phyloP scores from a whole-genome alignment of 2,888 invertebrate species.

The Mythimna lalbum region DNA sequence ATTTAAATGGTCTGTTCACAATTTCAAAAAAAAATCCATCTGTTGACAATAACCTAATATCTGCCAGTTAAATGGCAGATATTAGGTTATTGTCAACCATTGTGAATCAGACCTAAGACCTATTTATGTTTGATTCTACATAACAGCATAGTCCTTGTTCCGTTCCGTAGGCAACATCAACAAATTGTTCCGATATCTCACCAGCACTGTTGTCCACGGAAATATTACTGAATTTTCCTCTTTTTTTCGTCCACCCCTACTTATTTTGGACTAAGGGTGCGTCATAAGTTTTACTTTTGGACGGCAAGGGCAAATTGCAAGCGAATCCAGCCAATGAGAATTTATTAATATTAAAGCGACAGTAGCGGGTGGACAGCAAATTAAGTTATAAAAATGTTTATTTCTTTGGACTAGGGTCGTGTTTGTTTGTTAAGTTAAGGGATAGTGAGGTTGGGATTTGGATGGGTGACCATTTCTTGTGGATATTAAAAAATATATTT shows the following conservation, averaged over 20 bases:
- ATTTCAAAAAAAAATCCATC: background rate
- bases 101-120: background rate
- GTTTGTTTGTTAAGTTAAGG: conserved; percentile 16
- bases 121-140: background rate
- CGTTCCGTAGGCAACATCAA: conserved; percentile 2
- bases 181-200: conserved; percentile 34
- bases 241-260: conserved; percentile 69
- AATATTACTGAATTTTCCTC: conserved; percentile 59
- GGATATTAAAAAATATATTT: background rate
- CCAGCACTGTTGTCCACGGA: conserved; percentile 40
- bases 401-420: conserved; percentile 53
- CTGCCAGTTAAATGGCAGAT: background rate
- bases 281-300: conserved; percentile 86
- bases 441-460: conserved; percentile 13
- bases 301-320: conserved; percentile 87
- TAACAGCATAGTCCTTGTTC: background rate
- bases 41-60: no score
- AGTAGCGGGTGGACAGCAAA: conserved; percentile 73
- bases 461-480: conserved; percentile 26
- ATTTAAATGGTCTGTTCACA: background rate
- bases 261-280: conserved; percentile 84
- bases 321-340: conserved; percentile 88
- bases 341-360: conserved; percentile 89
- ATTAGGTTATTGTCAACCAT: background rate
- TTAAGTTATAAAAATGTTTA: conserved; percentile 83